These are phyloP conservation scores for Carcharodon carcharias DNA, from an alignment of 2,797 vertebrate species.

Conservation along the genomic window DNA sequence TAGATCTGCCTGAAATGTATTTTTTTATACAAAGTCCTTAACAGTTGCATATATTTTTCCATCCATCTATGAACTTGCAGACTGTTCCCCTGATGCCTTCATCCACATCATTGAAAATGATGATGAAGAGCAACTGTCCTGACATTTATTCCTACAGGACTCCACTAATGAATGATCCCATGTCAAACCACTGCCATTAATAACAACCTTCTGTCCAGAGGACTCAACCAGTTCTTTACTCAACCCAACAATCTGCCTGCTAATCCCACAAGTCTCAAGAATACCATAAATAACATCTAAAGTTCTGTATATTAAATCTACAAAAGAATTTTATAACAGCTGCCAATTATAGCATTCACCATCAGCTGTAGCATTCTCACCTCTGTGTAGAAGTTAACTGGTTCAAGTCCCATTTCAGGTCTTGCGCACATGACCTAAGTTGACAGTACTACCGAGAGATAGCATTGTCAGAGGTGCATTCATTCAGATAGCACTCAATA, in stretches of 20 bases:
- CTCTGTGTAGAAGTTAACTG: background rate
- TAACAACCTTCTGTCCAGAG: background rate
- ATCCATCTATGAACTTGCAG: background rate
- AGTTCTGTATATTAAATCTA: background rate
- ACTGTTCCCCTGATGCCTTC: background rate
- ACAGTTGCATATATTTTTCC: background rate
- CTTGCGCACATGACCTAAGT: background rate
- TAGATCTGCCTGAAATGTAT: background rate
- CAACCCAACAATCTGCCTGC: background rate
- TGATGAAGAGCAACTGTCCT: conserved; percentile 9
- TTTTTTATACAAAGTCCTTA: background rate
- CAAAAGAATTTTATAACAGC: background rate
- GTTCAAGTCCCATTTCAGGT: background rate
- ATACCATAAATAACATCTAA: background rate
- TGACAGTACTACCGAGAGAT: background rate
- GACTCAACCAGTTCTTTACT: background rate
- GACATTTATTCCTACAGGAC: conserved; percentile 1
- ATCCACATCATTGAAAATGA: background rate
- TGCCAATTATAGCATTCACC: background rate
- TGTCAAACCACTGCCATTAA: background rate
- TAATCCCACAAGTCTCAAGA: background rate
- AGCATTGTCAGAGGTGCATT: background rate
- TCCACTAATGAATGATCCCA: background rate
- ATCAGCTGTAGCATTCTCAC: background rate
- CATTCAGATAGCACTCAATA: background rate